Conservation (phyloP, 2,113 vertebrate genomes). For the Sylvia atricapilla region DNA sequence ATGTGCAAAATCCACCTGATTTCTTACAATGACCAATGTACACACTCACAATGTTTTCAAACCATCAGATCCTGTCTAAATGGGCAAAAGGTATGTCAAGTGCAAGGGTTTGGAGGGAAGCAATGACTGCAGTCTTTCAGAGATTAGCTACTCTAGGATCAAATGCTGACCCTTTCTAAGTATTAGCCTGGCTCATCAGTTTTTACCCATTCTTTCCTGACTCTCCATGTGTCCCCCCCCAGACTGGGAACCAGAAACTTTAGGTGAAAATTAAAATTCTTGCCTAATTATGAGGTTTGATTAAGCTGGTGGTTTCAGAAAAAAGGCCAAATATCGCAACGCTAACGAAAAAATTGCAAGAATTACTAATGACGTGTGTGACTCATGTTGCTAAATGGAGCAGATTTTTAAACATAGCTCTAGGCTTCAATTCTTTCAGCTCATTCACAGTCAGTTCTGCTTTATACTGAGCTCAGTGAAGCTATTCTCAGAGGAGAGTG, state of each 20-base stretch:
- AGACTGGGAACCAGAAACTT: neutral
- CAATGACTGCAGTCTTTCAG: neutral
- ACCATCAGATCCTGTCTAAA: neutral
- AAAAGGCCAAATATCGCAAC: neutral
- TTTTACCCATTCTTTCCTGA: neutral
- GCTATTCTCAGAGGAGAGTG: constrained; percentile 14
- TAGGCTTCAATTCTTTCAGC: constrained; percentile 40
- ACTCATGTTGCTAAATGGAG: constrained; percentile 57
- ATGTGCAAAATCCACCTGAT: accelerated
- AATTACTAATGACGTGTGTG: constrained; percentile 23
- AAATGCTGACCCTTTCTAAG: neutral
- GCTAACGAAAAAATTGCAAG: neutral
- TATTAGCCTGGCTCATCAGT: neutral
- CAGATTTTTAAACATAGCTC: constrained; percentile 56
- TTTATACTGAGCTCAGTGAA: constrained; percentile 29
- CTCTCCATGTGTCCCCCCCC: neutral
- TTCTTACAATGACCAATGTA: neutral
- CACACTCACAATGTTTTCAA: neutral
- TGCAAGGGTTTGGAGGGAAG: neutral
- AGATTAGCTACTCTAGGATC: neutral
- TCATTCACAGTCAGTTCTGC: constrained; percentile 34
- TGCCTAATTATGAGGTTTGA: neutral
- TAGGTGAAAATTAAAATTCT: neutral
- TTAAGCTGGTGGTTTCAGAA: neutral
- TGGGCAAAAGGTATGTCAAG: neutral